Base-by-base conservation (phyloP, 2,888 invertebrate species). In the Pediacus dermestoides region DNA sequence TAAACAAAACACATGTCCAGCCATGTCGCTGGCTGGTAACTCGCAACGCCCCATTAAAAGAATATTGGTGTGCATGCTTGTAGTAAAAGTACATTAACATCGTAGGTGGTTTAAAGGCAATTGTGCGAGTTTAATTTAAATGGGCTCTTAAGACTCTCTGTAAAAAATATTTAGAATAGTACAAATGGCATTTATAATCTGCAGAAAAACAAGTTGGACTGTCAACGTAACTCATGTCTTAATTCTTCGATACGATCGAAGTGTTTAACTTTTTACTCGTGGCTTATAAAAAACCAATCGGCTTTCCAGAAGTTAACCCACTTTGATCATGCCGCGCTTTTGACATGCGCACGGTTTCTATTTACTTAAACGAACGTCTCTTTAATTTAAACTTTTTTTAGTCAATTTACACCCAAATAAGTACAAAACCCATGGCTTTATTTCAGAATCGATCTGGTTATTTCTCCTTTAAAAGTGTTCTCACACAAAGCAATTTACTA, bases 211-310 rank as follows among this genome's bases (percentile, higher is more conserved):
- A 15, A 32, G 31, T 30, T 37, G 34, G 21, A 41, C 37, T 43
- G 42, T 43, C 42, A 46, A 36, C 10, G 42, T 38, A 45, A 40
- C 40, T 48, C 49, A 44, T 48, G 53, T 53, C 53, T 51, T 49
- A 53, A 53, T 53, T 53, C 47, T 39, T 39, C 39, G 49, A 53
- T 53, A 48, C 46, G 35, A 50, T 53, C 52, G 37, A 47, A 46
- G 37, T 44, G 40, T 42, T 44, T 38, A 33, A 14, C 40, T 44
- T 46, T 46, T 46, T 46, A 37, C 37, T 18, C 32, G 30, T 16
- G 18, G 30, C 46, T 27, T 35, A 28, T 37, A 46, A 46, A 46
- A 43, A 35, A 30, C 22, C 37, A 42, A 41, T 43, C 42, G 39
- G 32, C 34, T 43, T 35, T 42, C 36, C 26, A 37, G 33, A 37